These are phyloP conservation scores for Macrotus californicus DNA, from an alignment of 2,113 vertebrate genomes.

Conservation along the genomic window DNA sequence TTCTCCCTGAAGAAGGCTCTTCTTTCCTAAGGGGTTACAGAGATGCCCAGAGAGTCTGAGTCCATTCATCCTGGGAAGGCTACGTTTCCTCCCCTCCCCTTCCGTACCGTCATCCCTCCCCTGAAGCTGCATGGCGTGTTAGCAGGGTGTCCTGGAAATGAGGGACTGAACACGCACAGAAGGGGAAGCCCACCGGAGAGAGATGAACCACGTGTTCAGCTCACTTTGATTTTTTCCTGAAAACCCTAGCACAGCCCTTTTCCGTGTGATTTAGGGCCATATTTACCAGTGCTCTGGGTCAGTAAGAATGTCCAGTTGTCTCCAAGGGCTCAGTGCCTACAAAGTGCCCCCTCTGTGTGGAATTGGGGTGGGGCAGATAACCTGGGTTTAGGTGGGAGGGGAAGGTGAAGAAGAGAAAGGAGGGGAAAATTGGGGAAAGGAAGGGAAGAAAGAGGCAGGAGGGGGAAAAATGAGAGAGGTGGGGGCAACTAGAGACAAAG, in stretches of 20 bases:
- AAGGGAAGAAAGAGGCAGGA: neutral
- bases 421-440: too few relatives aligned
- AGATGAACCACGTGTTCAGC: neutral
- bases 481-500: neutral
- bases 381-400: neutral
- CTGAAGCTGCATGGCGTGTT: neutral
- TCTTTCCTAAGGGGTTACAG: neutral
- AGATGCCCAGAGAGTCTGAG: neutral
- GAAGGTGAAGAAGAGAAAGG: neutral
- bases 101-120: fast-evolving
- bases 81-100: neutral
- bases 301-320: too few relatives aligned
- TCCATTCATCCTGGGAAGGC: neutral
- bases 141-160: neutral
- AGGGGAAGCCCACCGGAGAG: neutral
- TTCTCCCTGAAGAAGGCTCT: neutral
- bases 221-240: neutral
- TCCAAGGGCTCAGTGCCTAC: fast-evolving
- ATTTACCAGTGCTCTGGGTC: fast-evolving
- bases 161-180: neutral
- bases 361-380: too few relatives aligned
- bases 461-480: neutral
- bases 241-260: neutral
- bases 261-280: fast-evolving
- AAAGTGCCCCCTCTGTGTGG: fast-evolving